phyloP scores from a whole-genome alignment of 2,888 invertebrate species.

The Microchrysa polita region DNA sequence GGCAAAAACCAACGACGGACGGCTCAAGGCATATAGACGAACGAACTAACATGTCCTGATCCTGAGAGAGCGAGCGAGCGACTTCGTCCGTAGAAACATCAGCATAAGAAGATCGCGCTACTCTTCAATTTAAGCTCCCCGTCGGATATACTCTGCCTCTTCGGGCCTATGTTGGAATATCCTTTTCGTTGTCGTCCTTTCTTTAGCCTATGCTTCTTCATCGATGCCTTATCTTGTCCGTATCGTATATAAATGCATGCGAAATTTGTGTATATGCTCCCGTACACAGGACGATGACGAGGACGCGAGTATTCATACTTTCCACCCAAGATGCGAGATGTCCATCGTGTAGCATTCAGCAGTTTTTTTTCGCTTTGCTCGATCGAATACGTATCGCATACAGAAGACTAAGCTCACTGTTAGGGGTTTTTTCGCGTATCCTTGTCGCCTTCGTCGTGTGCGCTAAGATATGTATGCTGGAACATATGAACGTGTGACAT shows the following conservation, averaged over 20 bases:
- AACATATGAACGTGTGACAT: constrained; percentile 33
- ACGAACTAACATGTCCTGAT: no score
- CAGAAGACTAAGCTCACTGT: constrained; percentile 24
- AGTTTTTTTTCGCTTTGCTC: constrained; percentile 20
- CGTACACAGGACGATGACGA: no score
- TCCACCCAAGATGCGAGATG: constrained; percentile 6
- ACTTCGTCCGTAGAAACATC: constrained; percentile 25
- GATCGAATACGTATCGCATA: no score
- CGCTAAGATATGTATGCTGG: no score
- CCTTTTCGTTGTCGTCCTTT: constrained; percentile 38
- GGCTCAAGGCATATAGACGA: constrained; percentile 22
- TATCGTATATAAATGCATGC: constrained; percentile 28
- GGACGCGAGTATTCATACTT: not conserved
- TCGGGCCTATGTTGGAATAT: not conserved
- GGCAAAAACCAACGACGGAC: constrained; percentile 32
- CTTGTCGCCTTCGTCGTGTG: constrained; percentile 25
- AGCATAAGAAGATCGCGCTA: constrained; percentile 32
- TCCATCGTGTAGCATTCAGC: constrained; percentile 33
- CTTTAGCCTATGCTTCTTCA: no score
- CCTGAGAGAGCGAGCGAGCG: no score
- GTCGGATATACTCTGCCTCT: no score
- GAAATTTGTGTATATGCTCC: constrained; percentile 4
- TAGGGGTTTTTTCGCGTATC: constrained; percentile 40
- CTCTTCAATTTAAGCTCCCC: constrained; percentile 11
- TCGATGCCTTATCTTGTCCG: not conserved